Evolutionary conservation across 1,140 invertebrate genomes (phyloP).

Genomic region (Whitmania pigra): DNA sequence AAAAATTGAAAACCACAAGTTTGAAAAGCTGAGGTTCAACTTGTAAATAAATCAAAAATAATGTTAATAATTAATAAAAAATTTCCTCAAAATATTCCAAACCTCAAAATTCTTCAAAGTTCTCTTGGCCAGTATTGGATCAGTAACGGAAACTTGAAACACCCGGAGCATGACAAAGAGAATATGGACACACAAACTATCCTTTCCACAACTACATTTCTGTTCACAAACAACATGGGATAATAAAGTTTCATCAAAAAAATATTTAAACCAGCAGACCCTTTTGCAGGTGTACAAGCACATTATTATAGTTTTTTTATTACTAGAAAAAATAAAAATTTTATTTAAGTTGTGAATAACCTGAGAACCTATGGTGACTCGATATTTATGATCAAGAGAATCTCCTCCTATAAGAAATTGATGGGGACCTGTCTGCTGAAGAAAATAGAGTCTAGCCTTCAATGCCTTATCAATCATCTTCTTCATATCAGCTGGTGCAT

Average conservation of each 20-base stretch:
- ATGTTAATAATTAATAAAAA: too few relatives aligned
- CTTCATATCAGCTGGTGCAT: background rate
- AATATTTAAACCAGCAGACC: background rate
- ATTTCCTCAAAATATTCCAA: constrained; percentile 21
- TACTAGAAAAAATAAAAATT: too few relatives aligned
- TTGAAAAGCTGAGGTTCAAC: background rate
- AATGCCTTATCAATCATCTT: constrained; percentile 36
- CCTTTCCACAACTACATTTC: constrained; percentile 44
- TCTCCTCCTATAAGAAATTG: constrained; percentile 45
- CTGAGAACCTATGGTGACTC: constrained; percentile 45
- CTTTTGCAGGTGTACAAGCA: background rate
- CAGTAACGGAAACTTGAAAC: constrained; percentile 41
- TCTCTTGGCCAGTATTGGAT: constrained; percentile 40
- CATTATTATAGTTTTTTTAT: too few relatives aligned
- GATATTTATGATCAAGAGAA: constrained; percentile 44
- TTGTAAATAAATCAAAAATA: too few relatives aligned
- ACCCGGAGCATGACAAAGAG: constrained; percentile 46
- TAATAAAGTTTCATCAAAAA: background rate
- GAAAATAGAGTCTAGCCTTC: constrained; percentile 41
- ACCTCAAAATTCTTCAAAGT: constrained; percentile 46
- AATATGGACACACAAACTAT: constrained; percentile 44
- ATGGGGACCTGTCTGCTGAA: constrained; percentile 45
- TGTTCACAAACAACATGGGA: constrained; percentile 29
- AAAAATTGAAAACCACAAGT: constrained; percentile 3
- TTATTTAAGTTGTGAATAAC: constrained; percentile 27